A percentile compares a stretch with the other conserved stretches of the same genome.
phyloP scores from a whole-genome alignment of 2,113 vertebrate genomes.

The Otus sunia region DNA sequence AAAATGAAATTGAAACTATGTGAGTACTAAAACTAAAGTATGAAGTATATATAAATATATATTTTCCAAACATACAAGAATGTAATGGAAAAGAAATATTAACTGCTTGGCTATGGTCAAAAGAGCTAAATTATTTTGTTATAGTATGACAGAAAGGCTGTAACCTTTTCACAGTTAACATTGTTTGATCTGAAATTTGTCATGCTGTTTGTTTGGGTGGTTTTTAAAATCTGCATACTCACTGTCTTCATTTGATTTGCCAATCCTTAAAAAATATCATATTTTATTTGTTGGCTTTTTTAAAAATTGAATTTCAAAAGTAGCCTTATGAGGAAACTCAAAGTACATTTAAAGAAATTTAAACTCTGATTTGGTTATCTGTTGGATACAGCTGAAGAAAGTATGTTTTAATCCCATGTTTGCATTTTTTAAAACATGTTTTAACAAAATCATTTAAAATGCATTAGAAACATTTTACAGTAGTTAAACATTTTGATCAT shows the following conservation, averaged over 20 bases:
- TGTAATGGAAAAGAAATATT: neutral
- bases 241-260: neutral
- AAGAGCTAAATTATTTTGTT: neutral
- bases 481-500: neutral
- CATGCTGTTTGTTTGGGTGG: neutral
- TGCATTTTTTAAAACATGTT: neutral
- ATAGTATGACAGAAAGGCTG: neutral
- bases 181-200: neutral
- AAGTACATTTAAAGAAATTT: neutral
- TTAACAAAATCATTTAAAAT: neutral
- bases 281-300: fast-evolving
- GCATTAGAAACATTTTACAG: neutral
- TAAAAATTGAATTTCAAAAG: neutral
- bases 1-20: neutral
- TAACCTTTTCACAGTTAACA: neutral
- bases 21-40: neutral
- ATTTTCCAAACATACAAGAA: neutral
- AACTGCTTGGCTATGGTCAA: neutral
- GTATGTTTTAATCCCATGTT: neutral
- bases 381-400: neutral
- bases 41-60: neutral
- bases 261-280: neutral
- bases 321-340: neutral
- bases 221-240: neutral
- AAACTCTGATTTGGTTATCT: neutral